Evolutionary conservation across 2,113 vertebrate genomes (phyloP).

Genomic region (Lynx canadensis): DNA sequence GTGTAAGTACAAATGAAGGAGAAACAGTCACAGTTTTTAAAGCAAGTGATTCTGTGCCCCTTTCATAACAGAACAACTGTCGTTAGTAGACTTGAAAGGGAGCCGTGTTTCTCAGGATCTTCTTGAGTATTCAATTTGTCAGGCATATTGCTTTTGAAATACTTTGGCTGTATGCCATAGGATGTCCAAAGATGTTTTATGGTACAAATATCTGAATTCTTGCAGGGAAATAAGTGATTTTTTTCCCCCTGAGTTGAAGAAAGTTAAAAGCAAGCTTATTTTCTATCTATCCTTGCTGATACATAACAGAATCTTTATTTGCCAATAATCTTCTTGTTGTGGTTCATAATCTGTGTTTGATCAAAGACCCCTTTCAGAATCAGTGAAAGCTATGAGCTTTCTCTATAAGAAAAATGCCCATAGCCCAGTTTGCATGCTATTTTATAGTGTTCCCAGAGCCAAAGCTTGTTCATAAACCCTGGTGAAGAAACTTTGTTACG

Average conservation of each 20-base stretch:
- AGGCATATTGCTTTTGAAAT: constrained; percentile 59
- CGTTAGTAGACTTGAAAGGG: not conserved
- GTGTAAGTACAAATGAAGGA: not conserved
- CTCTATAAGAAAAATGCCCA: not conserved
- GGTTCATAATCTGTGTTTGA: not conserved
- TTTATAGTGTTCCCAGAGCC: not conserved
- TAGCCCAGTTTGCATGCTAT: not conserved
- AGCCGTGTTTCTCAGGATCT: constrained; percentile 34
- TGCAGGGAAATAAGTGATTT: not conserved
- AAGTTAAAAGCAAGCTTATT: constrained; percentile 30
- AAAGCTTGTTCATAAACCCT: not conserved
- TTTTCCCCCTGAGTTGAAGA: not conserved
- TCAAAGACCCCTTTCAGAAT: not conserved
- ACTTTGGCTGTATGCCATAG: not conserved
- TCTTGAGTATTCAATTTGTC: constrained; percentile 64
- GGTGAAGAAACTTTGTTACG: not conserved
- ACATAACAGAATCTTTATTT: not conserved
- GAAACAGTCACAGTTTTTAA: not conserved
- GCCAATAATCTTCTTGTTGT: not conserved
- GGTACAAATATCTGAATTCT: constrained; percentile 34
- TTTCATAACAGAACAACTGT: not conserved
- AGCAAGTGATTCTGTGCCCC: not conserved
- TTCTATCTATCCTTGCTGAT: constrained; percentile 46
- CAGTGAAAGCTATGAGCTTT: not conserved
- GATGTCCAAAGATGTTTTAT: constrained; percentile 27